These are phyloP conservation scores for Hyposoter didymator DNA, from an alignment of 2,888 invertebrate species.

Conservation along the genomic window DNA sequence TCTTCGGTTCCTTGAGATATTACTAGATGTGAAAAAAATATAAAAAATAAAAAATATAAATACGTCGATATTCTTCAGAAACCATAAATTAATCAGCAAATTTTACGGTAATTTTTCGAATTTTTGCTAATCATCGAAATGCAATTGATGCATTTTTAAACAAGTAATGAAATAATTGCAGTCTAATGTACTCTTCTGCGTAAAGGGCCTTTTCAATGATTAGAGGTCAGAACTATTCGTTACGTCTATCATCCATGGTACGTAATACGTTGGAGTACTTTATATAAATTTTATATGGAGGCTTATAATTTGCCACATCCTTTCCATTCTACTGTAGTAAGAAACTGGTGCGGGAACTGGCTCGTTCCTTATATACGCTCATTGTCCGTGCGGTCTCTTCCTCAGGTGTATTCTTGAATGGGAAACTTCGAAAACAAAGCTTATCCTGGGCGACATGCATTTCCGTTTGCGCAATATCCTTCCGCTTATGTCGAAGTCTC, in stretches of 20 bases:
- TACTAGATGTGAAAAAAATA: too few species aligned
- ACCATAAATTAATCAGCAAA: too few species aligned
- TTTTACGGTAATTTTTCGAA: too few species aligned
- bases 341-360: conserved; percentile 44
- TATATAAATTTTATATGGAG: conserved; percentile 8
- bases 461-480: conserved; percentile 83
- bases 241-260: not conserved
- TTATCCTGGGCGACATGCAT: conserved; percentile 74
- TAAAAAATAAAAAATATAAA: too few species aligned
- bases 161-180: not conserved
- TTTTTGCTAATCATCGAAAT: not conserved
- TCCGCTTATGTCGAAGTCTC: conserved; percentile 74
- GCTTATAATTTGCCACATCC: conserved; percentile 77
- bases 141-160: not conserved
- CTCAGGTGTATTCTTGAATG: conserved; percentile 79
- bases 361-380: conserved; percentile 50
- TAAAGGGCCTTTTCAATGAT: not conserved
- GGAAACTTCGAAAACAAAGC: conserved; percentile 76
- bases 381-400: conserved; percentile 68
- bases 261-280: not conserved
- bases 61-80: too few species aligned
- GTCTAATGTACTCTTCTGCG: not conserved
- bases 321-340: conserved; percentile 73
- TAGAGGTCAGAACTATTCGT: not conserved
- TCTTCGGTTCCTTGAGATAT: too few species aligned